Evolutionary conservation across 2,888 invertebrate genomes (phyloP).

Genomic region (Onchidella celtica): DNA sequence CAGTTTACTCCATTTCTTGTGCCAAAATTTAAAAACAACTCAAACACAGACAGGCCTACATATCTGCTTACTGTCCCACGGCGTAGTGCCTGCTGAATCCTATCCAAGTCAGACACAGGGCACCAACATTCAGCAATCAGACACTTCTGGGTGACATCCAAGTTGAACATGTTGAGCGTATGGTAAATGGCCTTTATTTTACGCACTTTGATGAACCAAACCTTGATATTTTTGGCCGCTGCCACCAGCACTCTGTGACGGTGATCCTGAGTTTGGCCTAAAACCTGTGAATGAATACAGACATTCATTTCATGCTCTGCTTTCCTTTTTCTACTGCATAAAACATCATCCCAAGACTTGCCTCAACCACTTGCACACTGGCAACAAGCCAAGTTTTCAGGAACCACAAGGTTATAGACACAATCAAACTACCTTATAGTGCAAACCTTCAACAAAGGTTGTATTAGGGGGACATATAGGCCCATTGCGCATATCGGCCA

Average conservation of each 20-base stretch:
- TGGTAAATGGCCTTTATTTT: conserved; percentile 99
- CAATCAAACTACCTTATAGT: too few relatives aligned
- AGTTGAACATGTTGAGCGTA: conserved; percentile 97
- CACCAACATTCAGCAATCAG: conserved; percentile 99
- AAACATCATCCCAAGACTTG: too few relatives aligned
- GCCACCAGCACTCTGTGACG: conserved; percentile 97
- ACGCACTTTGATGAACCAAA: conserved; percentile 97
- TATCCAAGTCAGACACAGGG: conserved; percentile 93
- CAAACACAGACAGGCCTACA: too few relatives aligned
- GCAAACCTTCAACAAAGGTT: too few relatives aligned
- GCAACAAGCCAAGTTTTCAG: too few relatives aligned
- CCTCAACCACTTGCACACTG: too few relatives aligned
- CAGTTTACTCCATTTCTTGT: too few relatives aligned
- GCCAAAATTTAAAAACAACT: too few relatives aligned
- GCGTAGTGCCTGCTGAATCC: conserved; percentile 95
- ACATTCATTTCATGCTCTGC: not conserved
- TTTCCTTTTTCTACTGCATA: not conserved
- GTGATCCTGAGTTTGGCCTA: conserved; percentile 88
- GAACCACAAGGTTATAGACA: too few relatives aligned
- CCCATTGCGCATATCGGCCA: too few relatives aligned
- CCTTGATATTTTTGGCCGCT: conserved; percentile 98
- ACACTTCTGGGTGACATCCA: conserved; percentile 99
- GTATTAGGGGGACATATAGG: too few relatives aligned
- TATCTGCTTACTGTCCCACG: conserved; percentile 92
- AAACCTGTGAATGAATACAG: conserved; percentile 69